Evolutionary conservation across 1,140 invertebrate species (phyloP).

Genomic region (Pemphigus obesinymphae): DNA sequence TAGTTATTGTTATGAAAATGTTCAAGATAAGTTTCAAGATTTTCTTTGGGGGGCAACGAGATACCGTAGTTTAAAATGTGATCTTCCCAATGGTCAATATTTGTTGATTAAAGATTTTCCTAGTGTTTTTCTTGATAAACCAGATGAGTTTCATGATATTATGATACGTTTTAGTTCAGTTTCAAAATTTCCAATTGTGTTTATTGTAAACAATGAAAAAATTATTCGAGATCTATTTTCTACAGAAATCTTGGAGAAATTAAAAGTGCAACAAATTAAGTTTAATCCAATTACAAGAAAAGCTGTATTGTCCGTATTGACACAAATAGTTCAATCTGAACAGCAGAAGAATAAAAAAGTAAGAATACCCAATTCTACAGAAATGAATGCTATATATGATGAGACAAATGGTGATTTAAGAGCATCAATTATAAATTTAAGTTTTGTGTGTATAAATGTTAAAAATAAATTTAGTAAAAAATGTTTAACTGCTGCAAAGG

Average conservation of each 20-base stretch:
- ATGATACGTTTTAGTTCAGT: slow-evolving; percentile 60
- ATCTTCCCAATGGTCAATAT: slow-evolving; percentile 53
- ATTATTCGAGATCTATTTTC: slow-evolving; percentile 61
- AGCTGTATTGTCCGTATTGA: slow-evolving; percentile 62
- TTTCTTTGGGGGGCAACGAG: slow-evolving; percentile 65
- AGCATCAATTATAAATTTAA: slow-evolving; percentile 10
- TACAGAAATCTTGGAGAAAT: slow-evolving; percentile 56
- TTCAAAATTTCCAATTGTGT: slow-evolving; percentile 64
- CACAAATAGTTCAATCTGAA: slow-evolving; percentile 53
- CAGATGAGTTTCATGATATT: slow-evolving; percentile 58
- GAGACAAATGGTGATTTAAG: background rate
- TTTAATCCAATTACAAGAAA: slow-evolving; percentile 62
- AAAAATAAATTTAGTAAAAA: background rate
- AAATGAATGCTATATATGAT: slow-evolving; percentile 28
- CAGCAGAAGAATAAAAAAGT: slow-evolving; percentile 29
- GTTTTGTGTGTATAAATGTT: background rate
- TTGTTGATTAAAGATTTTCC: slow-evolving; percentile 71
- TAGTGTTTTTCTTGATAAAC: slow-evolving; percentile 61
- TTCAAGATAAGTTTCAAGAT: slow-evolving; percentile 62
- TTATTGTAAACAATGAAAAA: slow-evolving; percentile 64
- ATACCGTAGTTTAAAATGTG: slow-evolving; percentile 60
- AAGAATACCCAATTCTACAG: slow-evolving; percentile 5
- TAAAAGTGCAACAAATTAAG: slow-evolving; percentile 61
- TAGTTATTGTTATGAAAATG: slow-evolving; percentile 50
- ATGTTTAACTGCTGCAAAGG: slow-evolving; percentile 45